Percentiles rank a stretch among this genome's conserved stretches.
Evolutionary conservation across 2,888 invertebrate species (phyloP).

Genomic region (Trissoscelio sp.): DNA sequence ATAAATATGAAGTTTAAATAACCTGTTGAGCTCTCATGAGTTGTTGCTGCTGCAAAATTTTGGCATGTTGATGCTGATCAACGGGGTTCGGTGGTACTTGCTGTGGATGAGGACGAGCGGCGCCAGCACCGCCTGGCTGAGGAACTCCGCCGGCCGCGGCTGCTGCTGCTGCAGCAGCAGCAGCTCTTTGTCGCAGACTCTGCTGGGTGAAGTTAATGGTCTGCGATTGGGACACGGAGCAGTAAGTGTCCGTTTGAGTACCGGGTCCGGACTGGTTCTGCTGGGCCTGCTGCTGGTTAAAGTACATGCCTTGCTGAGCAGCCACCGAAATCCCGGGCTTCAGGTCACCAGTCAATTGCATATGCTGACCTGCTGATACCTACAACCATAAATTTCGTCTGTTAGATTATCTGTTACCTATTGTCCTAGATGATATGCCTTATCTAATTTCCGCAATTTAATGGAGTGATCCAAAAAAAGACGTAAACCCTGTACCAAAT

Average conservation of each 20-base stretch:
- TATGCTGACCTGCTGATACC: constrained; percentile 95
- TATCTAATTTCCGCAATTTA: too few relatives aligned
- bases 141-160: constrained; percentile 74
- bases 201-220: constrained; percentile 94
- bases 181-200: constrained; percentile 86
- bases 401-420: too few relatives aligned
- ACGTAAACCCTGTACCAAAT: too few relatives aligned
- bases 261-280: constrained; percentile 74
- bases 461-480: too few relatives aligned
- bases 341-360: constrained; percentile 90
- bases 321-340: constrained; percentile 91
- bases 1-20: too few relatives aligned
- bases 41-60: constrained; percentile 87
- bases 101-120: constrained; percentile 77
- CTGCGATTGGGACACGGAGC: constrained; percentile 91
- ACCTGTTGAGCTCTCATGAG: constrained; percentile 82
- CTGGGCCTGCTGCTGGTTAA: constrained; percentile 83
- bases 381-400: constrained; percentile 80
- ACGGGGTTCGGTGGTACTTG: constrained; percentile 80
- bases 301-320: constrained; percentile 94
- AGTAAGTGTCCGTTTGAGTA: constrained; percentile 86
- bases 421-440: too few relatives aligned
- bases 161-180: constrained; percentile 82
- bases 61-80: constrained; percentile 87
- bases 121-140: constrained; percentile 65